Evolutionary conservation across 92 coral and sea anemone genomes (phyloP).

Genomic region (Epizoanthus fatuus): DNA sequence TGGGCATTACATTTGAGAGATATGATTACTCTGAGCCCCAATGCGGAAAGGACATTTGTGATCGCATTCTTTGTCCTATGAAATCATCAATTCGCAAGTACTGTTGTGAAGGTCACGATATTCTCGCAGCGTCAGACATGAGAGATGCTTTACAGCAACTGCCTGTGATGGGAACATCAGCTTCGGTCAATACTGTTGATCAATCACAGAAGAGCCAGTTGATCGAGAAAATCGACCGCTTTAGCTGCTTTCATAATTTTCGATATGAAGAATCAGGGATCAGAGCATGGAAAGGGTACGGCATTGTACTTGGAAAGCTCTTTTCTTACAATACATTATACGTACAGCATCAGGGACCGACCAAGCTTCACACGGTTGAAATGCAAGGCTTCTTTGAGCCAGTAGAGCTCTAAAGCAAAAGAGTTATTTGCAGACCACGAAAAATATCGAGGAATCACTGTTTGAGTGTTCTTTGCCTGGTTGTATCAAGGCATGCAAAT

Average conservation of each 20-base stretch:
- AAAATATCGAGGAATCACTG: slow-evolving; percentile 22
- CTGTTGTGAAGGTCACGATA: slow-evolving; percentile 39
- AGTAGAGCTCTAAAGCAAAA: slow-evolving; percentile 38
- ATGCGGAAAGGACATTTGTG: slow-evolving; percentile 71
- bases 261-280: neutral
- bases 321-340: too few relatives aligned
- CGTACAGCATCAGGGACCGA: too few relatives aligned
- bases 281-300: slow-evolving; percentile 8
- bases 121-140: slow-evolving; percentile 27
- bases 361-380: too few relatives aligned
- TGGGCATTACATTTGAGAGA: slow-evolving; percentile 49
- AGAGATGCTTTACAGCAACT: slow-evolving; percentile 9
- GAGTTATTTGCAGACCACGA: slow-evolving; percentile 1
- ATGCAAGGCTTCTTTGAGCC: too few relatives aligned
- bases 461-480: slow-evolving; percentile 69
- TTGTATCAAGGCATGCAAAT: slow-evolving; percentile 46
- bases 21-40: slow-evolving; percentile 68
- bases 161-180: too few relatives aligned
- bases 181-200: slow-evolving; percentile 11
- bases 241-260: neutral
- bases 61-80: slow-evolving; percentile 68
- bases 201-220: slow-evolving; percentile 6
- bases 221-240: neutral
- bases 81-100: slow-evolving; percentile 50
- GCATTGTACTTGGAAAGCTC: neutral